Conservation (phyloP, 2,797 vertebrate species). For the Xenopus petersii region DNA sequence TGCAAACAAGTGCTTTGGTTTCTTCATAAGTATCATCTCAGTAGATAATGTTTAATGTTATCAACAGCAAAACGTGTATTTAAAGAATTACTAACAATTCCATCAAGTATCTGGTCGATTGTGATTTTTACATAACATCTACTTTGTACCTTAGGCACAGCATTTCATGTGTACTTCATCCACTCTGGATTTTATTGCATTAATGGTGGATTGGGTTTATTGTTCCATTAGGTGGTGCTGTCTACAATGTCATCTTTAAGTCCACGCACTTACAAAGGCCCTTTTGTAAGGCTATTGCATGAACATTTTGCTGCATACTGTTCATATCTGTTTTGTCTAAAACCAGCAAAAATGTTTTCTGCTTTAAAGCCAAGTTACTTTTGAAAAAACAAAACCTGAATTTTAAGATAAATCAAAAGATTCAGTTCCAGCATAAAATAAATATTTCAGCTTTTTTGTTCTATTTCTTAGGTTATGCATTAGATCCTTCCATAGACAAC, state of each 20-base stretch:
- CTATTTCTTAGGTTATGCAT: conserved; percentile 82
- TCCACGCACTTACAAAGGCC: not conserved
- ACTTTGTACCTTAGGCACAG: no score
- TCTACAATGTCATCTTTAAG: conserved; percentile 19
- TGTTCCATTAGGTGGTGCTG: conserved; percentile 49
- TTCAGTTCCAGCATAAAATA: not conserved
- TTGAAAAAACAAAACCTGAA: not conserved
- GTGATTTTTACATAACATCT: no score
- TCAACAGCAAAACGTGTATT: no score
- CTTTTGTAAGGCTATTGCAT: not conserved
- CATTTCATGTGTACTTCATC: no score
- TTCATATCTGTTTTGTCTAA: conserved; percentile 19
- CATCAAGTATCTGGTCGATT: no score
- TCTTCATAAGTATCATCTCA: no score
- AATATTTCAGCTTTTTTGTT: conserved; percentile 3
- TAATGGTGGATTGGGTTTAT: no score
- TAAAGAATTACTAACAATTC: no score
- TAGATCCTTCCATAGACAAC: conserved; percentile 92
- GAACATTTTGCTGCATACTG: not conserved
- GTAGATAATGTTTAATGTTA: no score
- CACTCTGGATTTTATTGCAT: no score
- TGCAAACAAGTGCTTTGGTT: no score
- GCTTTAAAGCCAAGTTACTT: no score
- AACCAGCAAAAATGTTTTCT: not conserved
- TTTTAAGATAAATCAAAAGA: not conserved